Evolutionary conservation across 2,888 invertebrate genomes (phyloP), one percentile per base, ranked within the genome.

Genomic region (Trichogramma dendrolimi): DNA sequence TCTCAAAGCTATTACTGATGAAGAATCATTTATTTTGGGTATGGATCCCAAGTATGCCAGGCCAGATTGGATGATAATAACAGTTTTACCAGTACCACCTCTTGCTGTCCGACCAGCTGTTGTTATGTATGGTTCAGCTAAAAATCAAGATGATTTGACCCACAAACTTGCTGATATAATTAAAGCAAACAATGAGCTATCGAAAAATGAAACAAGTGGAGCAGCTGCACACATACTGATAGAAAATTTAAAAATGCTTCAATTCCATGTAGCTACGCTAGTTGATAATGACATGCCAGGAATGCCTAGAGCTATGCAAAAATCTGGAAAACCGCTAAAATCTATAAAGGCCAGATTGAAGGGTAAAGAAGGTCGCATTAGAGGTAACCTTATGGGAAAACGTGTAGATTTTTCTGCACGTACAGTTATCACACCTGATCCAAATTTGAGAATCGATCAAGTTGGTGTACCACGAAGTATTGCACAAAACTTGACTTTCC

Each of bases 331-430:
- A 77, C 99, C 99, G 0, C 81, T 99, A 6, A 99, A 99, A 82
- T 96, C 99, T 0, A 85, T 99, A 58, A 99, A 99, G 79, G 94
- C 97, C 4, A 87, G 99, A 54, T 79, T 94, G 56, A 98, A 98
- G 81, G 97, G 98, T 27, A 99, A 99, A 78, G 99, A 99, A 87
- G 99, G 99, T 0, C 86, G 99, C 73, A 98, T 99, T 73, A 86
- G 99, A 80, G 99, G 99, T 72, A 99, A 99, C 80, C 86, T 99
- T 72, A 99, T 99, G 99, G 99, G 99, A 59, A 99, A 99, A 80
- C 95, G 99, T 83, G 99, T 99, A 0, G 99, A 99, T 78, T 99
- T 99, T 79, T 98, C 98, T 0, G 99, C 97, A 5, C 90, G 99
- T 80, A 99, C 99, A 73, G 99, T 99, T 74, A 96, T 95, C 76